Evolutionary conservation across 2,797 vertebrate genomes (phyloP), one percentile per base, ranked within the genome.

Genomic region (Gallirallus australis): DNA sequence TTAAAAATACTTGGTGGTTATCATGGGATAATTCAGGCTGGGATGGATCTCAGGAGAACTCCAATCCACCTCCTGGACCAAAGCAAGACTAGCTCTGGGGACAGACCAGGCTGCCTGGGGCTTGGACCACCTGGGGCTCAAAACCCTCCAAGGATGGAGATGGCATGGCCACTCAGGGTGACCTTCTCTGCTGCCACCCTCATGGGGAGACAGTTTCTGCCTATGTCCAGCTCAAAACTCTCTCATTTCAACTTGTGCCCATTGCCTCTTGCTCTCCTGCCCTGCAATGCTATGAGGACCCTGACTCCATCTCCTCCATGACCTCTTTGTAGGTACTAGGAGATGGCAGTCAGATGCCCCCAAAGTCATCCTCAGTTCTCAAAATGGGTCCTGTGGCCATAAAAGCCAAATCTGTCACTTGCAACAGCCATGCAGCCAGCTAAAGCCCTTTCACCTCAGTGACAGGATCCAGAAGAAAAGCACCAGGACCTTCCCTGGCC

Each of bases 251-350:
- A 1, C 18, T 54, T 48, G 3, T 6, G 5, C 16, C 7, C 1
- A 0, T 60, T 53, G 21, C 3, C 11, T 85, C 37, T 68, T 85
- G 37, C 21, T 12, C 15, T 88, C 17, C 19, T 0, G 0, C 7
- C 6, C 33, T 40, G 50, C 31, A 21, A 6, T 39, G 30, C 35
- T 24, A 13, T 45, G 64, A 72, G 13, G 27, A 76, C 2, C 33
- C 35, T 56, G 39, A 9, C 7, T 40, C 28, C 37, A 8, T 30
- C 45, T 77, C 17, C 40, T 85, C 24, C 33, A 6, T 48, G 4
- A 40, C 27, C n/a, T 40, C 19, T 17, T 20, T 10, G 12, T 19
- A 37, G 14, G 23, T 40, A 14, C 20, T 13, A 12, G 15, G 27
- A 78, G 11, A 7, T 28, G 15, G 7, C 31, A 31, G 27, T 66